Percentiles rank a stretch among this genome's conserved stretches.
Conservation (phyloP, 2,888 invertebrate genomes). For the Ferrisia virgata region DNA sequence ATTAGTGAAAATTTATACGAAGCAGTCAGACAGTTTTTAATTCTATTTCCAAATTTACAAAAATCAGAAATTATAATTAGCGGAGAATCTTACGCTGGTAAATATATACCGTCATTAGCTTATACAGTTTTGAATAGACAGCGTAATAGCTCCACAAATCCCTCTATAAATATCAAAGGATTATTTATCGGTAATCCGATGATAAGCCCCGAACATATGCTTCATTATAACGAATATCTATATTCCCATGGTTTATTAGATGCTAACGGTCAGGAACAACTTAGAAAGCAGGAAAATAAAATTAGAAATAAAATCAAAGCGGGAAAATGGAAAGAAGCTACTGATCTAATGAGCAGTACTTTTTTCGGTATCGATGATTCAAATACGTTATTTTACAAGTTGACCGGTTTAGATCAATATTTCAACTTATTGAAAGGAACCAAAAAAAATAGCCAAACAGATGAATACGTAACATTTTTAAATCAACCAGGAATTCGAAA, state of each 20-base stretch:
- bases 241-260: constrained; percentile 57
- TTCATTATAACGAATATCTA: constrained; percentile 58
- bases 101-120: constrained; percentile 58
- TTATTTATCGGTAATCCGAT: constrained; percentile 59
- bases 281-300: constrained; percentile 49
- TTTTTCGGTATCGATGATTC: constrained; percentile 37
- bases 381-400: constrained; percentile 30
- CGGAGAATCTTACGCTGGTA: constrained; percentile 65
- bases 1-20: constrained; percentile 59
- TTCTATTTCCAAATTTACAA: constrained; percentile 59
- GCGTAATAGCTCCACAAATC: constrained; percentile 49
- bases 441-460: neutral
- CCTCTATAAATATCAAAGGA: constrained; percentile 57
- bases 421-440: constrained; percentile 48
- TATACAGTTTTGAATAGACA: constrained; percentile 59
- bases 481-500: constrained; percentile 34
- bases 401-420: constrained; percentile 48
- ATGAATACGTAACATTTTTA: constrained; percentile 27
- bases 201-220: constrained; percentile 58
- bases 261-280: constrained; percentile 48
- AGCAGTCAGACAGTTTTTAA: constrained; percentile 60
- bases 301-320: constrained; percentile 50
- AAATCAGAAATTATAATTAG: constrained; percentile 60
- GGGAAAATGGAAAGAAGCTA: constrained; percentile 51
- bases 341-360: constrained; percentile 50